Evolutionary conservation across 2,113 vertebrate species (phyloP).

Genomic region (Callochromis pleurospilus): DNA sequence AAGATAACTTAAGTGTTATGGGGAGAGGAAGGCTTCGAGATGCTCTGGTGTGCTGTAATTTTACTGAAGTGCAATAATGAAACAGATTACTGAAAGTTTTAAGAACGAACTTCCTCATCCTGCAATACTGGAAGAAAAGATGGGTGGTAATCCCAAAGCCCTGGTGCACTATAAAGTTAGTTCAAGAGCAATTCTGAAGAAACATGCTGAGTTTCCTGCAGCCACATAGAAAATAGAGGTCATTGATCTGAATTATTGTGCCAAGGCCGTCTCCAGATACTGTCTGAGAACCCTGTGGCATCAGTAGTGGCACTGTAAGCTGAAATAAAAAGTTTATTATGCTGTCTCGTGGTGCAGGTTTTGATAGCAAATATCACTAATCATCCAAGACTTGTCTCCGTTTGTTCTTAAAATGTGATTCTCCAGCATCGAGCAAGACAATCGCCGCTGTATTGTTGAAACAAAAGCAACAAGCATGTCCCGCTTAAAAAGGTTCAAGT

Average conservation of each 20-base stretch:
- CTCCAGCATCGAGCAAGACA: background rate
- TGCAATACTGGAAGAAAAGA: background rate
- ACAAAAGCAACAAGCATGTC: conserved; percentile 10
- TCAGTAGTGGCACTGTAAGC: background rate
- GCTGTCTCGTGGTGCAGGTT: background rate
- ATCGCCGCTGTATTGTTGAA: background rate
- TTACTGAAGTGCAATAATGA: background rate
- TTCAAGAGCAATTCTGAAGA: background rate
- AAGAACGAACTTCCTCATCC: background rate
- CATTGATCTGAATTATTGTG: conserved; percentile 39
- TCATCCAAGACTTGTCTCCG: background rate
- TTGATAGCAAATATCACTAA: background rate
- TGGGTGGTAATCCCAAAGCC: background rate
- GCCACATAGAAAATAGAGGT: background rate
- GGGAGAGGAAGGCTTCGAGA: background rate
- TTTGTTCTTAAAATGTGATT: conserved; percentile 1
- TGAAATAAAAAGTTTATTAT: conserved; percentile 9
- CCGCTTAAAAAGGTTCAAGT: background rate
- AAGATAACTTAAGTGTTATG: background rate
- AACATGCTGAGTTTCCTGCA: background rate
- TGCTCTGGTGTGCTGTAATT: background rate
- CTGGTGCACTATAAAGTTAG: background rate
- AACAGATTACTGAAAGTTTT: background rate
- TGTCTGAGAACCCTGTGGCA: background rate
- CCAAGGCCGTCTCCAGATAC: background rate